Evolutionary conservation across 2,797 vertebrate genomes (phyloP), one percentile per base, ranked within the genome.

Genomic region (Anguilla obscura): DNA sequence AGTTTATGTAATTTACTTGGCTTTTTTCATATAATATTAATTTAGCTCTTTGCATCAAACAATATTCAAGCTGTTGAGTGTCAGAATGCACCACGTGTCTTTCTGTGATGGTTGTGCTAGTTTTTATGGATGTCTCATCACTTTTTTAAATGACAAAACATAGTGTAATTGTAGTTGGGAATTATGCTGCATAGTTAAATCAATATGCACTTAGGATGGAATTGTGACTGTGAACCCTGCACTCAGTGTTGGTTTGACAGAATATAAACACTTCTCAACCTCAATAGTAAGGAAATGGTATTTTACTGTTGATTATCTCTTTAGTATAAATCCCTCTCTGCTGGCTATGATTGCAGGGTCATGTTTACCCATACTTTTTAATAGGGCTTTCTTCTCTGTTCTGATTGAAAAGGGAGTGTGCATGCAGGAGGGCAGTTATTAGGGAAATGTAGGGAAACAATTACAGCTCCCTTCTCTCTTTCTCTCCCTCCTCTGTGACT

Each of bases 391-490:
- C 93, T 45, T 90, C 40, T 86, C 88, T 89, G 90, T 92, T 94
- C 92, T 93, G 90, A 87, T 89, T 90, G 45, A 48, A 91, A 86
- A 88, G 89, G 88, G 91, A 88, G 91, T 76, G n/a, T 4, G 92
- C 88, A 8, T 18, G 80, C 84, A 89, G 71, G 54, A 83, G 89
- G 86, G 36, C 74, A 9, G 91, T 90, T 87, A 80, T 93, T 89
- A 90, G 16, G 88, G 90, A 92, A 93, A 92, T 92, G 56, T 89
- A 93, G 91, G 93, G 94, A 95, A 94, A 95, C 93, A 94, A 94
- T 94, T 94, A 93, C 91, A 89, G 36, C 86, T 36, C 85, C 90
- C 33, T 3, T 16, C 63, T 27, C 84, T 33, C 58, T 88, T 89
- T 89, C 89, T 54, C 56, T 63, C 76, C 40, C 71, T 79, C 63